Evolutionary conservation across 2,888 invertebrate genomes (phyloP).

Genomic region (Acanthosepion pharaonis): DNA sequence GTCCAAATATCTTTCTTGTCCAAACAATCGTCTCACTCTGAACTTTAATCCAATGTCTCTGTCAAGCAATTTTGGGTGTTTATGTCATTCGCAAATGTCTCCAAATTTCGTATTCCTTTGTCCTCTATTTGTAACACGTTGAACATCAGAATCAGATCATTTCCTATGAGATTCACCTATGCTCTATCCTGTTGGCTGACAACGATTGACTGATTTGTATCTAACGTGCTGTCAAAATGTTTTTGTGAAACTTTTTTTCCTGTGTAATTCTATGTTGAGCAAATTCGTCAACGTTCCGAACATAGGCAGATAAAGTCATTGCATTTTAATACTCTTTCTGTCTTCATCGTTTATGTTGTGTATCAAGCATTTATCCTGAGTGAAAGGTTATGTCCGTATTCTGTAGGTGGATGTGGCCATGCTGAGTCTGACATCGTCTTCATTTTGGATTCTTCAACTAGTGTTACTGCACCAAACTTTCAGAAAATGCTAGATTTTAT

Average conservation of each 20-base stretch:
- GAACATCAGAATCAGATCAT: neutral
- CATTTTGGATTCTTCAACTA: conserved; percentile 68
- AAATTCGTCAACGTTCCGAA: neutral
- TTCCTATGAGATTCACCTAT: neutral
- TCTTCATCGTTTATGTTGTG: neutral
- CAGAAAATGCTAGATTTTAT: conserved; percentile 59
- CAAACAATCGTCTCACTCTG: no score
- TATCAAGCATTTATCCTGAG: neutral
- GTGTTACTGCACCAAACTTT: conserved; percentile 64
- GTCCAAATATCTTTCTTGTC: no score
- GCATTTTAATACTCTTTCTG: neutral
- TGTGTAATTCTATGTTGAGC: neutral
- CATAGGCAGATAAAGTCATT: neutral
- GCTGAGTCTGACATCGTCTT: conserved; percentile 63
- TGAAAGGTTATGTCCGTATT: conserved; percentile 33
- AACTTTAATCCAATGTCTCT: no score
- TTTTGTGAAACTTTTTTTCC: neutral
- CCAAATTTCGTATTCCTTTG: no score
- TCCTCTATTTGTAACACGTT: neutral
- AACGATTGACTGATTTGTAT: neutral
- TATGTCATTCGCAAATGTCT: no score
- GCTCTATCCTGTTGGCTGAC: neutral
- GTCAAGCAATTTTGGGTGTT: no score
- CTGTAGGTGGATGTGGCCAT: conserved; percentile 47
- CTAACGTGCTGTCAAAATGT: neutral